These are phyloP conservation scores for Turnix velox DNA, from an alignment of 2,113 vertebrate species.

Conservation along the genomic window DNA sequence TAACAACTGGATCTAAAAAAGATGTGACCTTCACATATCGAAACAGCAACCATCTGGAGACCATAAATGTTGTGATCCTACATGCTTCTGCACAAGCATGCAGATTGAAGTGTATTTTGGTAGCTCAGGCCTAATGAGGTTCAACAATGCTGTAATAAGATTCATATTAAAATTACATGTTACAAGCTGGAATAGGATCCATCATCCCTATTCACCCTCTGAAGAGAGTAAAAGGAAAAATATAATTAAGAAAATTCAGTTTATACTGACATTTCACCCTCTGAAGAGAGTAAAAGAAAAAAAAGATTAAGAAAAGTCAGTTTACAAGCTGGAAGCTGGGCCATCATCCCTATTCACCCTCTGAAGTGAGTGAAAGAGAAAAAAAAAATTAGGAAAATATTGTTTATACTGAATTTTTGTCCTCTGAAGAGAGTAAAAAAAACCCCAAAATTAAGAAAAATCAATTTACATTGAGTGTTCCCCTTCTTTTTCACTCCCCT, in stretches of 20 bases:
- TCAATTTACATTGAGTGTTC: not conserved
- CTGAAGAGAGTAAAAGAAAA: not conserved
- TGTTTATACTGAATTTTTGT: not conserved
- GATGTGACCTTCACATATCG: conserved; percentile 4
- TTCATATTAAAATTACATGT: not conserved
- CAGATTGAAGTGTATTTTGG: not conserved
- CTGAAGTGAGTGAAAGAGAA: not conserved
- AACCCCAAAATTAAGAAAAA: not conserved
- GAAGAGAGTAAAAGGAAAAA: not conserved
- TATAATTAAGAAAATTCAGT: not conserved
- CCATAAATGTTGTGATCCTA: not conserved
- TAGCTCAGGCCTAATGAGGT: rapidly evolving
- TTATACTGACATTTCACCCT: not conserved
- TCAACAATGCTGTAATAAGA: not conserved
- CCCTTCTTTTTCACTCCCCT: not conserved
- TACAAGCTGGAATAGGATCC: not conserved
- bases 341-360: not conserved
- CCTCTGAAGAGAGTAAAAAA: not conserved
- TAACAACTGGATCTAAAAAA: not conserved
- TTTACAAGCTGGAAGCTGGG: not conserved
- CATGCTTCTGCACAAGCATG: not conserved
- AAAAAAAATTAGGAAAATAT: not conserved
- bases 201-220: not conserved
- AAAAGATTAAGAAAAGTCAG: not conserved
- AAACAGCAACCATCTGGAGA: conserved; percentile 33